phyloP scores from a whole-genome alignment of 92 coral and sea anemone genomes.

The Montipora capitata region DNA sequence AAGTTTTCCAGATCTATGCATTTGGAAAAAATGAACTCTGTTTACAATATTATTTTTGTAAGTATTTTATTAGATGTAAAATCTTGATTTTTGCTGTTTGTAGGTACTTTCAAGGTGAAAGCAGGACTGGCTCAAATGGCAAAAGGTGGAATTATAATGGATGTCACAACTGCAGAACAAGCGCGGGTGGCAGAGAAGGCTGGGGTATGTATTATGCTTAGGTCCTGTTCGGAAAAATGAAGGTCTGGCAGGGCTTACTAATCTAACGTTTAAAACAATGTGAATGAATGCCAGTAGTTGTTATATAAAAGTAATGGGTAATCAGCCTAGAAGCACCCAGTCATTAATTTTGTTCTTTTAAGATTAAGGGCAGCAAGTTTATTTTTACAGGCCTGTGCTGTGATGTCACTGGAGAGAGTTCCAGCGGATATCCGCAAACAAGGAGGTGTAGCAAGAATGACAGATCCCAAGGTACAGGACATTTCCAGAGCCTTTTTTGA shows the following conservation, averaged over 20 bases:
- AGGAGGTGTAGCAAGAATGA: constrained; percentile 99
- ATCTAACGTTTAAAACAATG: too few relatives aligned
- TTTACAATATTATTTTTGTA: not conserved
- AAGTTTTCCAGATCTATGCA: too few relatives aligned
- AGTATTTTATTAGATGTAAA: not conserved
- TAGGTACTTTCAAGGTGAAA: constrained; percentile 98
- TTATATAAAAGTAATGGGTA: too few relatives aligned
- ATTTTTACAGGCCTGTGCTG: constrained; percentile 93
- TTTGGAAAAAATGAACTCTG: not conserved
- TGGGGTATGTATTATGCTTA: constrained; percentile 76
- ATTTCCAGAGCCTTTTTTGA: not conserved
- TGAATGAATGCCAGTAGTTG: too few relatives aligned
- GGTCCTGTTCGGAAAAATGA: too few relatives aligned
- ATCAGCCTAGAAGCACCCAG: too few relatives aligned
- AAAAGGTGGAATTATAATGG: constrained; percentile 99
- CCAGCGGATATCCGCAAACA: constrained; percentile 97
- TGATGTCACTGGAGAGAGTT: constrained; percentile 98
- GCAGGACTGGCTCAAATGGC: constrained; percentile 99
- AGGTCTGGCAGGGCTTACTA: too few relatives aligned
- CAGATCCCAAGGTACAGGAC: constrained; percentile 91
- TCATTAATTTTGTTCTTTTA: not conserved
- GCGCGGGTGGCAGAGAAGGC: constrained; percentile 96
- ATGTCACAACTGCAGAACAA: constrained; percentile 95
- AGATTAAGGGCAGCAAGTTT: not conserved
- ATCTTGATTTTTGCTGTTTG: not conserved